phyloP scores from a whole-genome alignment of 2,797 vertebrate genomes.

The Syndactyla subalaris region DNA sequence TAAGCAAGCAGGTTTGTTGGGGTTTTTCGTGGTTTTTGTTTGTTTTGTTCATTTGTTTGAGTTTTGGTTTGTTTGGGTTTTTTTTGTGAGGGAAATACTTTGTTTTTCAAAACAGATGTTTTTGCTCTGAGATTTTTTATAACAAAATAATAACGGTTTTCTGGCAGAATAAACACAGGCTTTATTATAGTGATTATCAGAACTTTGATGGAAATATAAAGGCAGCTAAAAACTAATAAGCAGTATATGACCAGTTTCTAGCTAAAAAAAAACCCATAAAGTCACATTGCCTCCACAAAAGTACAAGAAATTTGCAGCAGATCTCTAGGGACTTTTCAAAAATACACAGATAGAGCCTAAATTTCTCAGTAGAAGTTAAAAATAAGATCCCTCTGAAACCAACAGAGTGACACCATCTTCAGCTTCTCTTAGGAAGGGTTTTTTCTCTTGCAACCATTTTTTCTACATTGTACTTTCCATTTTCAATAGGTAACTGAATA shows the following conservation, averaged over 20 bases:
- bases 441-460: not conserved
- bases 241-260: not conserved
- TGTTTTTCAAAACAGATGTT: not conserved
- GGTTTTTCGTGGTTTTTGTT: not conserved
- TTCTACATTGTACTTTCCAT: not conserved
- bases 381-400: slow-evolving; percentile 5
- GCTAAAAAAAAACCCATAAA: not conserved
- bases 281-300: not conserved
- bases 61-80: not conserved
- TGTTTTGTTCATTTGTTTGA: no score
- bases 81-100: not conserved
- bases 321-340: slow-evolving; percentile 7
- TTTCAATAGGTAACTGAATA: slow-evolving; percentile 26
- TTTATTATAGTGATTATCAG: not conserved
- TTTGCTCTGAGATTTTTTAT: not conserved
- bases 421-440: not conserved
- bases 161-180: not conserved
- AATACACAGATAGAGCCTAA: not conserved
- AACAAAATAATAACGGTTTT: not conserved
- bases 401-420: not conserved
- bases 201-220: not conserved
- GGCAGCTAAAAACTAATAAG: not conserved
- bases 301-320: not conserved
- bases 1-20: not conserved
- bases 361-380: slow-evolving; percentile 20